Conservation (phyloP, 2,113 vertebrate genomes). For the Cochlearius cochlearius region DNA sequence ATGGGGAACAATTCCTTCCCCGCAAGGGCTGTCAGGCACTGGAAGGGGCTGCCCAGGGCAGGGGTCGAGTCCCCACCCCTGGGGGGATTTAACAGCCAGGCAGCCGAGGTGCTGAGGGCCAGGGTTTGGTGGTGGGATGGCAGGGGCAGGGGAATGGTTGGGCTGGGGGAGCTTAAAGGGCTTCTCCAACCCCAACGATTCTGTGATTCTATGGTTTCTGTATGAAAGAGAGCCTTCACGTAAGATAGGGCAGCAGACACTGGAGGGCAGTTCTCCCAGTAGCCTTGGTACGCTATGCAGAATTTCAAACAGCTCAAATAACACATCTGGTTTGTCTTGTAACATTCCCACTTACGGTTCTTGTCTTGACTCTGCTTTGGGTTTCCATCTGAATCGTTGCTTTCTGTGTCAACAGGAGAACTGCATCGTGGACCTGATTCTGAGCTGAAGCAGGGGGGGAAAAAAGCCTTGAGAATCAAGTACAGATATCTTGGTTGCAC, state of each 20-base stretch:
- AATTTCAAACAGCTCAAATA: neutral
- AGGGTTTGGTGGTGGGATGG: no score
- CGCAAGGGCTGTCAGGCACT: no score
- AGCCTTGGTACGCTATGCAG: fast-evolving
- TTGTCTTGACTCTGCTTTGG: slow-evolving; percentile 74
- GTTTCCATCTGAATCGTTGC: slow-evolving; percentile 29
- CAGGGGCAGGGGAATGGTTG: no score
- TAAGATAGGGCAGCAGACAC: fast-evolving
- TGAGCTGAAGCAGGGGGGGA: slow-evolving; percentile 66
- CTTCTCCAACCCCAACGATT: no score
- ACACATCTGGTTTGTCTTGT: no score
- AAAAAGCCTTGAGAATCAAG: neutral
- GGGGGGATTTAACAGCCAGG: no score
- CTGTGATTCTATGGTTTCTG: no score
- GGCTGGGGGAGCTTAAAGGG: no score
- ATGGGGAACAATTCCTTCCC: no score
- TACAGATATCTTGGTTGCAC: neutral
- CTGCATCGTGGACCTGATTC: slow-evolving; percentile 87
- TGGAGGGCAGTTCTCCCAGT: fast-evolving
- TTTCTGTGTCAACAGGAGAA: slow-evolving; percentile 81
- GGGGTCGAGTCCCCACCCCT: no score
- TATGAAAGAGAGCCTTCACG: fast-evolving
- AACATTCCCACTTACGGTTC: slow-evolving; percentile 10
- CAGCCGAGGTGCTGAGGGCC: no score
- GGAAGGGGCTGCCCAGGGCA: no score